Base-by-base conservation (phyloP, 2,113 vertebrate species). In the Petaurus breviceps region DNA sequence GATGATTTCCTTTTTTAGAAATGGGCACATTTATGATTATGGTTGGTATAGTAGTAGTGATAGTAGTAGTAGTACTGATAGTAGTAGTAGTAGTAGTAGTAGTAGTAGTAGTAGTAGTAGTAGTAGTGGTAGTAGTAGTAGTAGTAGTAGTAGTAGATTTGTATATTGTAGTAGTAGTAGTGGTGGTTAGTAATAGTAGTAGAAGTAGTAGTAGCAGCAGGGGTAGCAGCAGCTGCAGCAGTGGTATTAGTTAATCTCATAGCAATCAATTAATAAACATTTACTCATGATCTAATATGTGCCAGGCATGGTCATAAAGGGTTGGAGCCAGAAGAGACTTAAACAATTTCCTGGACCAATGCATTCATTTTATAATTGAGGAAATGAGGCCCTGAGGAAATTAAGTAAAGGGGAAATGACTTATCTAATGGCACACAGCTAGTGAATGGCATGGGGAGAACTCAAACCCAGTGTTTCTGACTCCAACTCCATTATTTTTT, bases 341-440 rank as follows among this genome's bases (percentile, higher is more conserved):
- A 53, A 92, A 93, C 93, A 9, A 94, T 89, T 90, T 61, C 22
- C 68, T 89, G 94, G 92, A 25, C 4, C 12, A 3, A 22, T 50
- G 3, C 37, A 91, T 77, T 77, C 61, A 77, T 49, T 49, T 49
- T 49, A 49, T 49, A 49, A 49, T 49, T 49, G 3, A 54, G 47
- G 92, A 97, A 95, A 95, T 47, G 51, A 97, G n/a, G 95, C 46
- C 92, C 91, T 54, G 43, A 95, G 28, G 28, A 90, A 97, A 97
- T 94, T 91, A 47, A 77, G 61, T 19, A 77, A 77, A n/a, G 31
- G 16, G 37, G 61, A 77, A 53, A 93, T 57, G 94, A 55, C 43
- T 93, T 95, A 23, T 26, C 95, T 46, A 90, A 90, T 31, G 19
- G 90, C 54, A 90, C 23, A 93, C 14, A 89, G 24, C 43, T 94